phyloP scores from a whole-genome alignment of 1,140 invertebrate genomes.

The Trichomalopsis sarcophagae region DNA sequence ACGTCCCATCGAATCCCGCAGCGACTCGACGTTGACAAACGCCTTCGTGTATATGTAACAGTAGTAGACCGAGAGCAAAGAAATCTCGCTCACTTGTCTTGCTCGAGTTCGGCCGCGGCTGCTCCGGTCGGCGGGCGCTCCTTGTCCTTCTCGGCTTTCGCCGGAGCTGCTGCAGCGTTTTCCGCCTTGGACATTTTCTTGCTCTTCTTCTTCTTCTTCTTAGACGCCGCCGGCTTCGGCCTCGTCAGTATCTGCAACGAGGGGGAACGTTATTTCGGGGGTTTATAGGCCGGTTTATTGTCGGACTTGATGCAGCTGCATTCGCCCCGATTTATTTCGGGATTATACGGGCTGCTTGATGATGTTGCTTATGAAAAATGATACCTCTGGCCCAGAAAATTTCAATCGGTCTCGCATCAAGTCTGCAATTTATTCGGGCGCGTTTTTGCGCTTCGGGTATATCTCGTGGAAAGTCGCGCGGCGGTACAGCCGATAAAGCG shows the following conservation, averaged over 20 bases:
- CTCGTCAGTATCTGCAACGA: background rate
- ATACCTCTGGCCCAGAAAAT: background rate
- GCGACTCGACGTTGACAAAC: background rate
- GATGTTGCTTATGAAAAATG: background rate
- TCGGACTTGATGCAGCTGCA: too few relatives aligned
- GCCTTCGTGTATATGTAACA: background rate
- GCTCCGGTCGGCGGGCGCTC: background rate
- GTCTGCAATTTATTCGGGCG: too few relatives aligned
- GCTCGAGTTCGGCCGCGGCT: slow-evolving; percentile 31
- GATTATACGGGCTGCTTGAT: too few relatives aligned
- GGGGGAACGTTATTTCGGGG: background rate
- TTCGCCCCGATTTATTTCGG: background rate
- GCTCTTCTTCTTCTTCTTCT: slow-evolving; percentile 24
- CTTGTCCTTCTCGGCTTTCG: background rate
- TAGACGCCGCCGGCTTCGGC: background rate
- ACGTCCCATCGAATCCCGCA: background rate
- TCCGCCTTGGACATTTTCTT: slow-evolving; percentile 26
- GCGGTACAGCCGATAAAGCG: too few relatives aligned
- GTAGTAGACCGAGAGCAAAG: background rate
- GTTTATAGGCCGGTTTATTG: too few relatives aligned
- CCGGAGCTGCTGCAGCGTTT: background rate
- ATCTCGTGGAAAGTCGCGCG: too few relatives aligned
- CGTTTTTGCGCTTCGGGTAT: too few relatives aligned
- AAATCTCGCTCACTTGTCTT: slow-evolving; percentile 18
- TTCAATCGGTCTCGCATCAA: background rate